Evolutionary conservation across 2,888 invertebrate species (phyloP).

Genomic region (Scaptomyza caliginosa): DNA sequence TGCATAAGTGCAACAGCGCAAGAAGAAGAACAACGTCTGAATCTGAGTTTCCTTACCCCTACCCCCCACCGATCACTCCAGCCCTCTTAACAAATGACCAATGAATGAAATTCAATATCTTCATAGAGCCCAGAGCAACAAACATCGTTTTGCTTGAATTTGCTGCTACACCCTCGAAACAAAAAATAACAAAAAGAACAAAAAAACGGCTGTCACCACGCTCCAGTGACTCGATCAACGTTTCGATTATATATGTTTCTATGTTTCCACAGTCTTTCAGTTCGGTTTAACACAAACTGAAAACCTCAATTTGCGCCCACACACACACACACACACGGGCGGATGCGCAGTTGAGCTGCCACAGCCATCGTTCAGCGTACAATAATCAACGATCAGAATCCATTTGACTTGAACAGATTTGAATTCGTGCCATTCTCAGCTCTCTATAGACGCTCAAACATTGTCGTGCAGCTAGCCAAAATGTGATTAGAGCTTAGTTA

Average conservation of each 20-base stretch:
- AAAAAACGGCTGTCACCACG: slow-evolving; percentile 74
- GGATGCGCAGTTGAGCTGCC: slow-evolving; percentile 81
- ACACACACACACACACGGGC: slow-evolving; percentile 77
- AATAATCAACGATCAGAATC: slow-evolving; percentile 34
- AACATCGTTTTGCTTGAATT: slow-evolving; percentile 23
- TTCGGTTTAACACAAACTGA: slow-evolving; percentile 65
- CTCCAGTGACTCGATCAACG: slow-evolving; percentile 54
- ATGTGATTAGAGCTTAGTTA: neutral
- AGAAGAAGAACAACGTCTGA: slow-evolving; percentile 13
- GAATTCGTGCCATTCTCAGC: slow-evolving; percentile 14
- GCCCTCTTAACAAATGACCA: slow-evolving; percentile 7
- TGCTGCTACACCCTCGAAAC: slow-evolving; percentile 71
- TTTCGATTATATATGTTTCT: slow-evolving; percentile 42
- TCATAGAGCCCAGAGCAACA: slow-evolving; percentile 9
- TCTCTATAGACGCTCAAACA: neutral
- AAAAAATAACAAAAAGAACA: neutral
- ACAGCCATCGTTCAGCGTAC: slow-evolving; percentile 28
- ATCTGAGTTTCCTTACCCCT: neutral
- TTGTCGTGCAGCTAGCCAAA: neutral
- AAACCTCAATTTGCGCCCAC: slow-evolving; percentile 80
- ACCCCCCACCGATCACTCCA: no score
- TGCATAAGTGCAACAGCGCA: slow-evolving; percentile 29
- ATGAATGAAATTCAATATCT: slow-evolving; percentile 64
- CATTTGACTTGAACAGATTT: slow-evolving; percentile 55
- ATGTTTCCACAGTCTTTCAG: slow-evolving; percentile 58